phyloP scores from a whole-genome alignment of 2,113 vertebrate genomes.

The Panthera leo region DNA sequence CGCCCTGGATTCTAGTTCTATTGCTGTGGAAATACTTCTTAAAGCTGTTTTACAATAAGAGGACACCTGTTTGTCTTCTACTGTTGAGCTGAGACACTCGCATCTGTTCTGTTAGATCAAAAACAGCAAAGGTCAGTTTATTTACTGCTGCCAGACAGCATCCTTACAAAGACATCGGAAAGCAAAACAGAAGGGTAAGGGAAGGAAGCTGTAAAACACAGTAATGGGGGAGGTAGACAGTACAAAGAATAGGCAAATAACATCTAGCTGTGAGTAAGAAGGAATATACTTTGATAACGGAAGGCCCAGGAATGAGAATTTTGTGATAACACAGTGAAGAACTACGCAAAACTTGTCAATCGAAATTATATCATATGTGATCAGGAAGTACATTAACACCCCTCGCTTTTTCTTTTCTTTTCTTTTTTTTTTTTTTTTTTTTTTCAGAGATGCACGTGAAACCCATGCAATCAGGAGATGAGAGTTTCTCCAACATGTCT shows the following conservation, averaged over 20 bases:
- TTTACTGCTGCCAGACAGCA: background rate
- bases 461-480: background rate
- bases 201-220: background rate
- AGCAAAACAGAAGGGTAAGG: background rate
- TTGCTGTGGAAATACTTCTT: background rate
- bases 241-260: background rate
- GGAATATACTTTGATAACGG: background rate
- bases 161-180: conserved; percentile 10
- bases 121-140: background rate
- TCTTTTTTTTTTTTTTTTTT: background rate
- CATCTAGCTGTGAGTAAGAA: background rate
- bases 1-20: background rate
- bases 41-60: background rate
- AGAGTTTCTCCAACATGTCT: background rate
- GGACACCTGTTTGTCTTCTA: background rate
- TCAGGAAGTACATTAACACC: background rate
- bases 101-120: background rate
- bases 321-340: background rate
- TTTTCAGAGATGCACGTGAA: background rate
- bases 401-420: background rate
- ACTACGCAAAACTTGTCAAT: background rate
- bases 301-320: background rate
- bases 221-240: background rate
- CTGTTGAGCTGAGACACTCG: background rate
- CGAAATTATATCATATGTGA: background rate